A percentile compares a stretch with the other conserved stretches of the same genome.
phyloP scores from a whole-genome alignment of 1,140 invertebrate species.

The Mamestra configurata region DNA sequence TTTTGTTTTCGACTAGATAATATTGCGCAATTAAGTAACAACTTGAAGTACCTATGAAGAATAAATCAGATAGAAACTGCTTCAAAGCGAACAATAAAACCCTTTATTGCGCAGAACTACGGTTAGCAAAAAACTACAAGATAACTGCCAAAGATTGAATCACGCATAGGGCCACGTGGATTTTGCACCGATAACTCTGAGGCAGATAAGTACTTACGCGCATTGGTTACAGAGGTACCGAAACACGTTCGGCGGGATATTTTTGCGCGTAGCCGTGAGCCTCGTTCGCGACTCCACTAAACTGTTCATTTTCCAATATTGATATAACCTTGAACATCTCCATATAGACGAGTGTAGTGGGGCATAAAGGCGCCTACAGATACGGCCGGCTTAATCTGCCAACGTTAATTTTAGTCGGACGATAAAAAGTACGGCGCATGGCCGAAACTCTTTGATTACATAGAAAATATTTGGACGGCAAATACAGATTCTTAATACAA shows the following conservation, averaged over 20 bases:
- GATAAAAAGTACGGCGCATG: conserved; percentile 31
- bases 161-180: conserved; percentile 14
- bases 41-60: not conserved
- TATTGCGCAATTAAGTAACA: not conserved
- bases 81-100: not conserved
- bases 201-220: not conserved
- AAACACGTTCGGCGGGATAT: conserved; percentile 31
- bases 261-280: conserved; percentile 30
- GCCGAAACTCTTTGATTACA: conserved; percentile 19
- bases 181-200: not conserved
- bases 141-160: not conserved
- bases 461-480: not conserved
- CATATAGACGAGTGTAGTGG: conserved; percentile 48
- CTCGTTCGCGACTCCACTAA: conserved; percentile 41
- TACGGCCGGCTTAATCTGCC: conserved; percentile 9
- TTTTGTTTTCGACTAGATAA: not conserved
- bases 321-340: conserved; percentile 63
- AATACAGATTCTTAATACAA: not conserved
- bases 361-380: conserved; percentile 46
- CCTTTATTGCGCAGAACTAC: not conserved
- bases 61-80: not conserved
- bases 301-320: conserved; percentile 57
- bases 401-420: conserved; percentile 25
- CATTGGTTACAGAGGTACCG: not conserved
- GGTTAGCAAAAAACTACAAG: not conserved